A percentile compares a stretch with the other conserved stretches of the same genome.
Conservation (phyloP, 2,797 vertebrate genomes). For the Lepus oiostolus region DNA sequence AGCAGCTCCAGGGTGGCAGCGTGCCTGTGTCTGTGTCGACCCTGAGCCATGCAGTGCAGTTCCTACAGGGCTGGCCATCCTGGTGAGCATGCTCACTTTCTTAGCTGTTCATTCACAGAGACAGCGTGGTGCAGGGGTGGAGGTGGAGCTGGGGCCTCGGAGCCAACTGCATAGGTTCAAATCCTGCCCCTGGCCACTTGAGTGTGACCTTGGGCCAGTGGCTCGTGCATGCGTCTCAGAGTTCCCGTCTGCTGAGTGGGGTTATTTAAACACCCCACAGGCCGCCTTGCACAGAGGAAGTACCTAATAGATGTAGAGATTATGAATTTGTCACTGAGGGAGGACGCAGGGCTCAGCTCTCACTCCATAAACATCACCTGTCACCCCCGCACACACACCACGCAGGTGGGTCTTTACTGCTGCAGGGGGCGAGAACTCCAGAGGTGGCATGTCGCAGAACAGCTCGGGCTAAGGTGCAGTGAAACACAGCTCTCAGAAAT, state of each 20-base stretch:
- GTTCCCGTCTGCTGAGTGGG: constrained; percentile 11
- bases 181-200: not conserved
- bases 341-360: not conserved
- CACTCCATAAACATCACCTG: not conserved
- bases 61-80: not conserved
- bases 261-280: not conserved
- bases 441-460: not conserved
- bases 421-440: not conserved
- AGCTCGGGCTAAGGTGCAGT: not conserved
- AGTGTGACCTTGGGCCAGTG: not conserved
- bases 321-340: not conserved
- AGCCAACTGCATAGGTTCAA: not conserved
- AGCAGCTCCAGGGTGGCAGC: not conserved
- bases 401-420: not conserved
- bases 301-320: not conserved
- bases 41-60: too few species aligned
- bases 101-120: not conserved
- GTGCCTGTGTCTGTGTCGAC: not conserved
- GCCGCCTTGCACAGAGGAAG: not conserved
- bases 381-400: not conserved
- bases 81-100: not conserved
- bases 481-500: not conserved
- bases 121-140: not conserved
- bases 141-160: not conserved
- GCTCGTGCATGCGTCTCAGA: not conserved